phyloP scores from a whole-genome alignment of 2,888 invertebrate genomes.

The Mystacides longicornis region DNA sequence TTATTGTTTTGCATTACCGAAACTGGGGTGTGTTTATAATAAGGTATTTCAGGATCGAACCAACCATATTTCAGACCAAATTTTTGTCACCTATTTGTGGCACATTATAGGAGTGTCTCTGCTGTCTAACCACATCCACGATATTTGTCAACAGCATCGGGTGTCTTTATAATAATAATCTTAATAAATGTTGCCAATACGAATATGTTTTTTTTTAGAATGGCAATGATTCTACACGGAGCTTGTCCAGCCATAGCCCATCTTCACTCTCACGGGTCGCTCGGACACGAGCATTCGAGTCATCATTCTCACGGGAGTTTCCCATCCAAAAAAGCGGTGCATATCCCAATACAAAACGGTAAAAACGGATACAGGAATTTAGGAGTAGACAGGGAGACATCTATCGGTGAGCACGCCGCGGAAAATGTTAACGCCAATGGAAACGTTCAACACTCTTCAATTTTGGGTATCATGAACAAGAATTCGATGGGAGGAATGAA shows the following conservation, averaged over 20 bases:
- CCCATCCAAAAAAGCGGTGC: background rate
- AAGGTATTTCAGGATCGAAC: background rate
- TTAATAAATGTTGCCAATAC: background rate
- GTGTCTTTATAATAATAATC: background rate
- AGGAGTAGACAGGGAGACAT: slow-evolving; percentile 30
- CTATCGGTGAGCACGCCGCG: background rate
- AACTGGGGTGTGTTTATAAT: too few relatives aligned
- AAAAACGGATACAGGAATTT: slow-evolving; percentile 25
- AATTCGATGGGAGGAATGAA: slow-evolving; percentile 6
- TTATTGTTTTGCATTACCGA: too few relatives aligned
- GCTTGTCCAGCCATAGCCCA: slow-evolving; percentile 47
- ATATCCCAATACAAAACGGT: slow-evolving; percentile 2
- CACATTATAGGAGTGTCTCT: too few relatives aligned
- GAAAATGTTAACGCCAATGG: slow-evolving; percentile 7
- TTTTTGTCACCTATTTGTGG: too few relatives aligned
- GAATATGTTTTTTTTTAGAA: slow-evolving; percentile 44
- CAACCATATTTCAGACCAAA: background rate
- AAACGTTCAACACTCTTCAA: background rate
- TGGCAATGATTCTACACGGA: slow-evolving; percentile 74
- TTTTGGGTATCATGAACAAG: slow-evolving; percentile 12
- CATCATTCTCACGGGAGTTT: slow-evolving; percentile 17
- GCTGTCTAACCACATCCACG: too few relatives aligned
- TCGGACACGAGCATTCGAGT: slow-evolving; percentile 31
- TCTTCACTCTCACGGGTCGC: slow-evolving; percentile 40
- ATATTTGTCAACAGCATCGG: too few relatives aligned